Evolutionary conservation across 2,888 invertebrate genomes (phyloP).

Genomic region (Sarcophaga variegata): DNA sequence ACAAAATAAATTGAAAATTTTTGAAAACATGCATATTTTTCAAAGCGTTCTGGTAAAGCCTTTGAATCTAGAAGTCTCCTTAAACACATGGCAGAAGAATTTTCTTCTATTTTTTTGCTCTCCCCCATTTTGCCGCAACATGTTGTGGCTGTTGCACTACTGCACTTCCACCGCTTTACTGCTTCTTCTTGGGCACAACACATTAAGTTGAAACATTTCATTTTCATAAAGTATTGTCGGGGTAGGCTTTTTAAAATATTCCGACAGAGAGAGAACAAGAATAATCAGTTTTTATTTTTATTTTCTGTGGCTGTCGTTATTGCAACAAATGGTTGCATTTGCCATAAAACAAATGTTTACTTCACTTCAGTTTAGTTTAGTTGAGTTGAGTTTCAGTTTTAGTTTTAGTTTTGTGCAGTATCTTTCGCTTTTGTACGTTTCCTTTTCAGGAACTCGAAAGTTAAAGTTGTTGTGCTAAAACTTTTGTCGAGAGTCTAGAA

Average conservation of each 20-base stretch:
- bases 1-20: too few species aligned
- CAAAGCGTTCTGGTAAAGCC: too few species aligned
- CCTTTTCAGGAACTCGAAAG: slow-evolving; percentile 30
- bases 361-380: neutral
- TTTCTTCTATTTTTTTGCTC: too few species aligned
- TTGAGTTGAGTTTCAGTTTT: too few species aligned
- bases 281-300: neutral
- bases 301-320: slow-evolving; percentile 18
- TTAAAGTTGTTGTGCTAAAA: slow-evolving; percentile 59
- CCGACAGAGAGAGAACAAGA: neutral
- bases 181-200: neutral
- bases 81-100: too few species aligned
- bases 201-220: neutral
- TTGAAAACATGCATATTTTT: too few species aligned
- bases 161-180: neutral
- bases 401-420: slow-evolving; percentile 30
- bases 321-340: slow-evolving; percentile 50
- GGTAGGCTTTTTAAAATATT: neutral
- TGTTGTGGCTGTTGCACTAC: neutral
- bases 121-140: neutral
- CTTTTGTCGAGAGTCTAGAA: slow-evolving; percentile 29
- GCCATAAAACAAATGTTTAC: slow-evolving; percentile 4
- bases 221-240: neutral
- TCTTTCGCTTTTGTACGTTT: slow-evolving; percentile 28
- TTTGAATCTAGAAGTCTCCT: too few species aligned